Base-by-base conservation (phyloP, 2,113 vertebrate genomes). In the Empidonax traillii region DNA sequence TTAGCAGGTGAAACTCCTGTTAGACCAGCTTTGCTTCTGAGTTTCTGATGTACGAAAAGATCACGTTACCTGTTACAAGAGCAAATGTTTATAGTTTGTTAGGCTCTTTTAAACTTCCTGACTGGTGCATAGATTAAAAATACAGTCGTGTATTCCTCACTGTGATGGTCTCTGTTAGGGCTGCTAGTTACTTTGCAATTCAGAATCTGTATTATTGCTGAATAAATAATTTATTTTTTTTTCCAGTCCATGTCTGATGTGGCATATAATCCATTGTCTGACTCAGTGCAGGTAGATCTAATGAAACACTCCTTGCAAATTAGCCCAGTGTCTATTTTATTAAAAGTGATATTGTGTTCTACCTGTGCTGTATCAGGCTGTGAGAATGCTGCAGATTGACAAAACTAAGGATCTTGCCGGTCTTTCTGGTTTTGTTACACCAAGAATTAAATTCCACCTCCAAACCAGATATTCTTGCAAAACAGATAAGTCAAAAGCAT, bases 401-500 rank as follows among this genome's bases (percentile, higher is more conserved):
- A 78, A 72, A 91, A 72, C 56, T 35, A 62, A 51, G 56, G 71
- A 65, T 73, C 61, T 62, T 83, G 61, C 55, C 63, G 46, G 20
- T 90, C 85, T 49, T 85, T 84, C 76, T 90, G 76, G 39, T 95
- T 86, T 89, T 47, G 5, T 96, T 65, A 41, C 14, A 74, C 20
- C 66, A 72, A 52, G 73, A 95, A 89, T 89, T 87, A 87, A 95
- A 95, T 89, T 82, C 80, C 51, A 62, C 84, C 43, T 21, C 67
- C 75, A 82, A 92, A 53, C 27, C 80, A 89, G 79, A 93, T 92
- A 84, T 93, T 95, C 75, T 91, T 93, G 71, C 74, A 97, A 96
- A 95, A 92, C 46, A 35, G 35, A 71, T 94, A 90, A 94, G 85
- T 79, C 8, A 1, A 30, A 74, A 95, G 63, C 73, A 67, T 90